These are phyloP conservation scores for Neosalanx taihuensis DNA, from an alignment of 2,797 vertebrate genomes.

Conservation along the genomic window DNA sequence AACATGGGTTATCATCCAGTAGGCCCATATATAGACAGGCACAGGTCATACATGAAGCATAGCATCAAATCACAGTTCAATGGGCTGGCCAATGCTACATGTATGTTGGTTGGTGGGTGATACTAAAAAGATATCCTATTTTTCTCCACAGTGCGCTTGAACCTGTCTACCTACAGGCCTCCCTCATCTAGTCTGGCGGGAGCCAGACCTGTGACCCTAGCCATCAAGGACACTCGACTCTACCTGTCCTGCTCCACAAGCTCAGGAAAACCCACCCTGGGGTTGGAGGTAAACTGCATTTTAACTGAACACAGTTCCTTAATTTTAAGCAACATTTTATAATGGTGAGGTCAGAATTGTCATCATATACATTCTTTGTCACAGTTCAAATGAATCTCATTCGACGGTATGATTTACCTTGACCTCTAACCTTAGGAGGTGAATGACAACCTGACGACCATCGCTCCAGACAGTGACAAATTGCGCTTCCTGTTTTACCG, in stretches of 20 bases:
- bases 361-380: no score
- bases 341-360: not conserved
- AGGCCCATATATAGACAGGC: no score
- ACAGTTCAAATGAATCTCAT: no score
- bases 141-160: constrained; percentile 55
- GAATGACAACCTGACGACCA: constrained; percentile 9
- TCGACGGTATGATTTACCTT: constrained; percentile 3
- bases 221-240: constrained; percentile 54
- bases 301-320: not conserved
- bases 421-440: constrained; percentile 26
- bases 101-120: not conserved
- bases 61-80: no score
- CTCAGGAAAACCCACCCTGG: constrained; percentile 37
- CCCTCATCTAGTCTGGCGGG: not conserved
- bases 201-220: constrained; percentile 54
- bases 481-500: constrained; percentile 68
- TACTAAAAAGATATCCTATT: constrained; percentile 2
- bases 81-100: not conserved
- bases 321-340: not conserved
- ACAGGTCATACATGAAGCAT: no score
- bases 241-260: constrained; percentile 58
- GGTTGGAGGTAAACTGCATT: constrained; percentile 57
- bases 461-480: constrained; percentile 42
- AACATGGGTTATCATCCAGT: no score
- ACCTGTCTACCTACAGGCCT: constrained; percentile 60